These are phyloP conservation scores for Ceratosolen fusciceps DNA, from an alignment of 1,140 invertebrate genomes.

Conservation along the genomic window DNA sequence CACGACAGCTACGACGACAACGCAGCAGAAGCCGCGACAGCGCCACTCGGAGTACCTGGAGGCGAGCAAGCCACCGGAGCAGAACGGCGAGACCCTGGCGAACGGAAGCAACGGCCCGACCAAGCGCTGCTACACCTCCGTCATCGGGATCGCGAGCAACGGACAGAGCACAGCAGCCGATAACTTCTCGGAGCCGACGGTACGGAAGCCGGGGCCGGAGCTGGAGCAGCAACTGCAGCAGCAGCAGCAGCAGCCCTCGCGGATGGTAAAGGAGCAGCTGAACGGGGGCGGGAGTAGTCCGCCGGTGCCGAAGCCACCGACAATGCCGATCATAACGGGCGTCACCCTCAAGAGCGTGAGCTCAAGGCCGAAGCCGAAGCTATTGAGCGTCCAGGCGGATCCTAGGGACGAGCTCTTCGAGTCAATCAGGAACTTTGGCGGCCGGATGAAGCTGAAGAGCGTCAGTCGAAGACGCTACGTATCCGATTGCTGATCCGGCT, in stretches of 20 bases:
- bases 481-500: neutral
- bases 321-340: constrained; percentile 68
- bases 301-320: constrained; percentile 61
- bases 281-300: neutral
- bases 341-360: constrained; percentile 66
- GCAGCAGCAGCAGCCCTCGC: constrained; percentile 23
- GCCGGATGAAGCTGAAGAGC: constrained; percentile 73
- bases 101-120: neutral
- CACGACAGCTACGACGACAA: no score
- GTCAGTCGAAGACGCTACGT: constrained; percentile 60
- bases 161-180: neutral
- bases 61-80: constrained; percentile 1
- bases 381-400: constrained; percentile 64
- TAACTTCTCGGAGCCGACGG: neutral
- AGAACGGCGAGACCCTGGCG: constrained; percentile 41
- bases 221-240: neutral
- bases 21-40: constrained; percentile 48
- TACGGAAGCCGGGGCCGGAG: neutral
- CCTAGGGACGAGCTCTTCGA: constrained; percentile 78
- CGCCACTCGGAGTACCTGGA: constrained; percentile 56
- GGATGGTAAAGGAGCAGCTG: constrained; percentile 29
- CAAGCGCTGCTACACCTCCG: constrained; percentile 44
- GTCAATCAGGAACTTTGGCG: constrained; percentile 81
- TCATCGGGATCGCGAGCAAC: constrained; percentile 42
- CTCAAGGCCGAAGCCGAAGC: constrained; percentile 57